Evolutionary conservation across 1,140 invertebrate species (phyloP).

Genomic region (Drosophila erecta): DNA sequence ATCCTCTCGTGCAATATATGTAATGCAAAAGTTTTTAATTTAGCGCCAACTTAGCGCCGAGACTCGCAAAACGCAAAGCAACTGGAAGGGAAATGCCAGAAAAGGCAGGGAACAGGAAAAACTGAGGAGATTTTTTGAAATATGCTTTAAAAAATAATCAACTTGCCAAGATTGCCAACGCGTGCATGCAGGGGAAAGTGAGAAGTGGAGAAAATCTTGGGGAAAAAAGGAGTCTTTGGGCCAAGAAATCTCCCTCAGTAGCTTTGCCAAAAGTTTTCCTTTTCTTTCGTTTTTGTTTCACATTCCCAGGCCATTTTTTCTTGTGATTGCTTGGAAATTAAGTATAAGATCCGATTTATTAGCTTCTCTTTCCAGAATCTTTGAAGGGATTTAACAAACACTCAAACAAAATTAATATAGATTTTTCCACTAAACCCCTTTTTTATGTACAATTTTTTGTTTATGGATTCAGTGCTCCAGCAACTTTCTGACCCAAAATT

Average conservation of each 20-base stretch:
- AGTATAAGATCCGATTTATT: constrained; percentile 12
- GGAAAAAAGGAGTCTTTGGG: constrained; percentile 10
- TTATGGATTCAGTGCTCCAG: background rate
- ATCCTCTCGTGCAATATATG: constrained; percentile 73
- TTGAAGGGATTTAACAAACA: background rate
- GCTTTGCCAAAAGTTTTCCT: constrained; percentile 32
- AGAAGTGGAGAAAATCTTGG: background rate
- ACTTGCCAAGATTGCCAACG: constrained; percentile 58
- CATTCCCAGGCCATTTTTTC: constrained; percentile 9
- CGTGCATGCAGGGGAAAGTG: background rate
- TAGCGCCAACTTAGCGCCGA: constrained; percentile 80
- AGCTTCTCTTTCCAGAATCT: background rate
- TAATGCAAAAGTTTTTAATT: constrained; percentile 81
- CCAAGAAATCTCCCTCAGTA: constrained; percentile 33
- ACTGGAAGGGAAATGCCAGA: constrained; percentile 66
- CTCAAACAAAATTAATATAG: too few species aligned
- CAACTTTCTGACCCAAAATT: background rate
- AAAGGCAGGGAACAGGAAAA: background rate
- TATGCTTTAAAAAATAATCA: constrained; percentile 83
- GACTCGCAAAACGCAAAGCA: constrained; percentile 72
- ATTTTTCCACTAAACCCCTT: too few species aligned
- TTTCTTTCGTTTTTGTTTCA: constrained; percentile 1
- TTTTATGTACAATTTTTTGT: too few species aligned
- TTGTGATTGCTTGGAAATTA: constrained; percentile 18
- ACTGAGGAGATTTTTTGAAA: constrained; percentile 41